A percentile compares a stretch with the other conserved stretches of the same genome.
phyloP scores from a whole-genome alignment of 2,113 vertebrate genomes.

The Catagonus wagneri region DNA sequence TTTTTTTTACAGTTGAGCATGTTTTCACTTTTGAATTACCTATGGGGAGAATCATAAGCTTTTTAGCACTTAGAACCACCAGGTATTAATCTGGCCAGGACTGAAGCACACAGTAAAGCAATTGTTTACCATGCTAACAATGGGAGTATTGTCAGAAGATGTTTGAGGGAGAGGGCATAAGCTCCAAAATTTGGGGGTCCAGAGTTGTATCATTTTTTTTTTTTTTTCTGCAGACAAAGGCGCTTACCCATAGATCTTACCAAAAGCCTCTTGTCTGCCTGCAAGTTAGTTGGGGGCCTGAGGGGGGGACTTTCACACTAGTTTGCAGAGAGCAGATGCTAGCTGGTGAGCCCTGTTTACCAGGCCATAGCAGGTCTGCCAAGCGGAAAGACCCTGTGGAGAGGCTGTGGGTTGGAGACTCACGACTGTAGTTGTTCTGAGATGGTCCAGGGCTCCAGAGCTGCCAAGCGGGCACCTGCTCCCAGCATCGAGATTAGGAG shows the following conservation, averaged over 20 bases:
- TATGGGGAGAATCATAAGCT: background rate
- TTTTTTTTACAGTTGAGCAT: conserved; percentile 32
- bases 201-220: background rate
- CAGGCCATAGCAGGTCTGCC: conserved; percentile 40
- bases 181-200: background rate
- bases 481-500: conserved; percentile 65
- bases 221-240: conserved; percentile 3
- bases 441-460: conserved; percentile 36
- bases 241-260: background rate
- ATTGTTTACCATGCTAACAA: background rate
- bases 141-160: conserved; percentile 20
- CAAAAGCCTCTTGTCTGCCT: conserved; percentile 14
- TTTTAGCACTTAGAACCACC: background rate
- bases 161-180: background rate
- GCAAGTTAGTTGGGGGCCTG: background rate
- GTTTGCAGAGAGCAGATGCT: conserved; percentile 63
- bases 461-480: conserved; percentile 52
- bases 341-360: conserved; percentile 50
- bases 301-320: background rate
- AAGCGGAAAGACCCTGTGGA: conserved; percentile 51
- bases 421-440: background rate
- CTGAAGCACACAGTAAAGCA: background rate
- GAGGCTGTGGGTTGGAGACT: background rate
- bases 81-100: background rate
- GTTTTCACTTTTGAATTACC: conserved; percentile 49